Percentiles rank a stretch among this genome's conserved stretches.
Conservation (phyloP, 2,888 invertebrate species). For the Autographa gamma region DNA sequence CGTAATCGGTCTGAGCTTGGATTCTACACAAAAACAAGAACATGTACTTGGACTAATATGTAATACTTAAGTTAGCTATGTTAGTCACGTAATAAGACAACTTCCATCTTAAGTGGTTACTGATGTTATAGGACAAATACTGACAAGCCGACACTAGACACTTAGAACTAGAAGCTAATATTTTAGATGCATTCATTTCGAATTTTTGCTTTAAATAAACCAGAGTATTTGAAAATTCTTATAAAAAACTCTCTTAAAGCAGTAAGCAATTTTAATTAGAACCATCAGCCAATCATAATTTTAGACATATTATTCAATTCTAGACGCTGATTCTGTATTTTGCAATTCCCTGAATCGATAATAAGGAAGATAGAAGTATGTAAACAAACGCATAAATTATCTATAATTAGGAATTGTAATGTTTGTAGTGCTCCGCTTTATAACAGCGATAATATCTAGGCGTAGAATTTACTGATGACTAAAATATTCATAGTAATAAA, state of each 20-base stretch:
- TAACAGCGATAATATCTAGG: not conserved
- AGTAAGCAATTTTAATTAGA: too few relatives aligned
- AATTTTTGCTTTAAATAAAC: too few relatives aligned
- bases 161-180: not conserved
- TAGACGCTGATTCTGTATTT: too few relatives aligned
- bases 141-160: not conserved
- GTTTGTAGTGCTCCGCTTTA: constrained; percentile 7
- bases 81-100: not conserved
- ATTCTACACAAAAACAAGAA: constrained; percentile 37
- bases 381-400: constrained; percentile 35
- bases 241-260: too few relatives aligned
- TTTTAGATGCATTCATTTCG: not conserved
- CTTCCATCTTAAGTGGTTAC: not conserved
- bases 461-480: not conserved
- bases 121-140: not conserved
- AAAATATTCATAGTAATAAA: constrained; percentile 11
- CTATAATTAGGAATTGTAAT: constrained; percentile 18
- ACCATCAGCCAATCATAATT: not conserved
- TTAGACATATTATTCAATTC: not conserved
- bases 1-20: constrained; percentile 38
- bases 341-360: constrained; percentile 8
- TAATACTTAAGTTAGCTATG: not conserved
- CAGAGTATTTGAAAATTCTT: too few relatives aligned
- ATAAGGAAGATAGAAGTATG: constrained; percentile 32
- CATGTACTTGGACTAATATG: constrained; percentile 5